Percentiles rank a stretch among this genome's conserved stretches.
Evolutionary conservation across 2,797 vertebrate genomes (phyloP).

Genomic region (Ctenosaura bakeri): DNA sequence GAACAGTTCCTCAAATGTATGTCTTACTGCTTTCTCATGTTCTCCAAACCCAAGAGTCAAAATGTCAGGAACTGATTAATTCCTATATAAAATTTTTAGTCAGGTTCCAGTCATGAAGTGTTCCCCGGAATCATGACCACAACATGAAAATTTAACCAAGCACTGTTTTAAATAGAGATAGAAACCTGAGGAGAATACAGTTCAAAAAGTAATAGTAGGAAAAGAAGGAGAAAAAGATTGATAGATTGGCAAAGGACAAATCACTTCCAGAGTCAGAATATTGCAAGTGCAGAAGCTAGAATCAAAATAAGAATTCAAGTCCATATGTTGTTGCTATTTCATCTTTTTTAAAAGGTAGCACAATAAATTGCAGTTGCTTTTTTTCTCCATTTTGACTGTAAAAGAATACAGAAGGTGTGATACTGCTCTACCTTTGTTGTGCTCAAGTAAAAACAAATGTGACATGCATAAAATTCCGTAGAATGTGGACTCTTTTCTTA

Average conservation of each 20-base stretch:
- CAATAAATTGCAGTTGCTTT: too few relatives aligned
- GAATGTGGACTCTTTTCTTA: not conserved
- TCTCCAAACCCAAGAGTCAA: not conserved
- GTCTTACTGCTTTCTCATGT: not conserved
- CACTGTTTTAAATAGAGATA: not conserved
- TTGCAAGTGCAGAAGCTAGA: not conserved
- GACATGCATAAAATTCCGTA: not conserved
- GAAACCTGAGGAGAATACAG: not conserved
- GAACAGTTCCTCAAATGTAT: not conserved
- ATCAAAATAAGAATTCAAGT: not conserved
- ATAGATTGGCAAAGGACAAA: not conserved
- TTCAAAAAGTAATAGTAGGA: slow-evolving; percentile 15
- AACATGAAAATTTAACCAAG: slow-evolving; percentile 3
- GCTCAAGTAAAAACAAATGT: not conserved
- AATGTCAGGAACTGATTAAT: slow-evolving; percentile 16
- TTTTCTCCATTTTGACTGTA: not conserved
- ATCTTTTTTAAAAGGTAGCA: not conserved
- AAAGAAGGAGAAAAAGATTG: not conserved
- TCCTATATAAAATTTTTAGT: slow-evolving; percentile 5
- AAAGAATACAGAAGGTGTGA: not conserved
- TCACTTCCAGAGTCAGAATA: not conserved
- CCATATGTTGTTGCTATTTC: not conserved
- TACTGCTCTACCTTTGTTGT: not conserved
- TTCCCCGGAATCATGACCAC: not conserved
- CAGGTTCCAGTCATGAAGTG: not conserved